Conservation (phyloP, 2,888 invertebrate genomes). For the Laothoe populi region DNA sequence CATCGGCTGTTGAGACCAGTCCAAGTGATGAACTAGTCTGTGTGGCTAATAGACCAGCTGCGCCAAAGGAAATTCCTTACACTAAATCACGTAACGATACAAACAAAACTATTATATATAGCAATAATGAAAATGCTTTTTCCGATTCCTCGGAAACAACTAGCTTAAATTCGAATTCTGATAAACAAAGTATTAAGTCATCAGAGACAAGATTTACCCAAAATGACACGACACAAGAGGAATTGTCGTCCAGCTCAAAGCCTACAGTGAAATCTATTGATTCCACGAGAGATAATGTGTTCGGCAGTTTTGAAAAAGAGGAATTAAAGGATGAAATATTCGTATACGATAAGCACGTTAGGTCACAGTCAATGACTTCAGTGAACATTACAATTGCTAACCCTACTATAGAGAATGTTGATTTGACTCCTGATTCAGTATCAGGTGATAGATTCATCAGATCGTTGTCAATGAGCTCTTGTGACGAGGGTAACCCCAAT, state of each 20-base stretch:
- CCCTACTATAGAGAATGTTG: conserved; percentile 89
- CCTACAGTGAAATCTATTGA: conserved; percentile 72
- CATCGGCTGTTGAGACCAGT: conserved; percentile 88
- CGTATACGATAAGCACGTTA: conserved; percentile 73
- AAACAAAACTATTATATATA: conserved; percentile 57
- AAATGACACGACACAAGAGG: conserved; percentile 74
- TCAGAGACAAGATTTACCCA: conserved; percentile 71
- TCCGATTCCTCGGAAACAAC: conserved; percentile 83
- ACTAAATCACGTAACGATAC: conserved; percentile 48
- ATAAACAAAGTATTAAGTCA: conserved; percentile 80
- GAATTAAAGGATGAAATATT: conserved; percentile 70
- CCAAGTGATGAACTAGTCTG: conserved; percentile 73
- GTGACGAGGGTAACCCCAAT: conserved; percentile 89
- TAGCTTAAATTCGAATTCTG: conserved; percentile 80
- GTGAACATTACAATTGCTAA: conserved; percentile 89
- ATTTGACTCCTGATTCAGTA: conserved; percentile 87
- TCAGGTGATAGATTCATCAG: conserved; percentile 84
- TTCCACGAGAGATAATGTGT: conserved; percentile 69
- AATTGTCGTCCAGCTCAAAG: conserved; percentile 70
- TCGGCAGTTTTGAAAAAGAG: conserved; percentile 70
- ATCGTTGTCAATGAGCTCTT: conserved; percentile 87
- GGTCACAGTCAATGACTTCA: conserved; percentile 86
- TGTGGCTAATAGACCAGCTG: conserved; percentile 58
- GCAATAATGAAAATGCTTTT: conserved; percentile 75
- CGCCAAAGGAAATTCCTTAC: conserved; percentile 54